These are phyloP conservation scores for Petrocephalus schoutedeni DNA, from an alignment of 2,797 vertebrate genomes.

Conservation along the genomic window DNA sequence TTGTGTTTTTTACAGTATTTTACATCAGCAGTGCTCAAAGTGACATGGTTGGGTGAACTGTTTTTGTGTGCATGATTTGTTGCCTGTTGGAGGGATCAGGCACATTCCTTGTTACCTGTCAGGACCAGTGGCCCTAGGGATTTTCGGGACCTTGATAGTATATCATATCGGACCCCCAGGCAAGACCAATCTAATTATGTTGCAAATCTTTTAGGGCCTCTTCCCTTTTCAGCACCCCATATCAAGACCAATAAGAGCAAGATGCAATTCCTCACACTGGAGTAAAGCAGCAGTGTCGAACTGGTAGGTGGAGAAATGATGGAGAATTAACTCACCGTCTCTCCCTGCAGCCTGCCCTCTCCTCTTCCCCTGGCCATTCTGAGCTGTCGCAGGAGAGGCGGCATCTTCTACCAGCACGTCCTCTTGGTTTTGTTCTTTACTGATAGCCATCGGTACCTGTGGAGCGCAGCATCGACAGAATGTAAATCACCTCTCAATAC, in stretches of 20 bases:
- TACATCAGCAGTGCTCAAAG: too few relatives aligned
- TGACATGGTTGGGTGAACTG: too few relatives aligned
- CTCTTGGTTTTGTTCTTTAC: not conserved
- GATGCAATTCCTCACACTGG: not conserved
- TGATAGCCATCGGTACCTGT: not conserved
- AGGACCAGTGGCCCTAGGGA: not conserved
- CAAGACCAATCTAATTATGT: not conserved
- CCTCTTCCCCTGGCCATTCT: slow-evolving; percentile 10
- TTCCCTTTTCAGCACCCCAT: not conserved
- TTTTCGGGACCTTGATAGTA: not conserved
- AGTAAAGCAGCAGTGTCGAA: not conserved
- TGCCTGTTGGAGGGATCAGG: not conserved
- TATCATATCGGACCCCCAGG: not conserved
- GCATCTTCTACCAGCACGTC: not conserved
- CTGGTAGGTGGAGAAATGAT: not conserved
- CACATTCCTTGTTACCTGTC: not conserved
- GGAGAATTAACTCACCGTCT: not conserved
- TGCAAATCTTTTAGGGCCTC: not conserved
- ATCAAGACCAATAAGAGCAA: not conserved
- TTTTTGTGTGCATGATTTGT: not conserved
- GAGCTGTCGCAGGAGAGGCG: not conserved
- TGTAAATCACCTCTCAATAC: not conserved
- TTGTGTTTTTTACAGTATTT: too few relatives aligned
- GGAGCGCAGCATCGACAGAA: not conserved
- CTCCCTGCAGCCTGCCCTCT: slow-evolving; percentile 9